Conservation (phyloP, 2,113 vertebrate genomes). For the Xenopus borealis region DNA sequence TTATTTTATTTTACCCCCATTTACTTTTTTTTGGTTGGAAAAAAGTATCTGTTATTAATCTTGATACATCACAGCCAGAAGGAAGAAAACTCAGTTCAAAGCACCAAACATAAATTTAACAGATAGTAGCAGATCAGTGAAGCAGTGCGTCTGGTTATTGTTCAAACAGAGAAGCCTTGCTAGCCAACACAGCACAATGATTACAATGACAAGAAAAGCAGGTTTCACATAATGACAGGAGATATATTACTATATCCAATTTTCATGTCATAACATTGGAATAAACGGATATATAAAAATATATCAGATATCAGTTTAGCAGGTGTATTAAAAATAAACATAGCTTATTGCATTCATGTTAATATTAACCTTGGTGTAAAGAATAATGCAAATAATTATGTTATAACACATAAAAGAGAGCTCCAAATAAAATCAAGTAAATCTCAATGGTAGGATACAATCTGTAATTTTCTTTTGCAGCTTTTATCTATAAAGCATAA, state of each 20-base stretch:
- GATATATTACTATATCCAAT: background rate
- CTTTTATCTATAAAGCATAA: too few species aligned
- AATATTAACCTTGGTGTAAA: too few species aligned
- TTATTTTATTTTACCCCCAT: background rate
- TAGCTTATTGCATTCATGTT: too few species aligned
- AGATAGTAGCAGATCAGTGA: background rate
- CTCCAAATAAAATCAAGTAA: too few species aligned
- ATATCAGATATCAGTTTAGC: too few species aligned
- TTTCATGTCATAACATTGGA: slow-evolving; percentile 10
- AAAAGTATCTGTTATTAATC: slow-evolving; percentile 50
- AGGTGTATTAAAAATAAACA: too few species aligned
- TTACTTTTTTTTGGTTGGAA: slow-evolving; percentile 44
- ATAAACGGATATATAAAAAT: background rate
- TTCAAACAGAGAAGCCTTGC: slow-evolving; percentile 29
- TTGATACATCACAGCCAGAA: slow-evolving; percentile 54
- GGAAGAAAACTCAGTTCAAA: slow-evolving; percentile 49
- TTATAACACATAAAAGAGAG: too few species aligned
- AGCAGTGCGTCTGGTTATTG: slow-evolving; percentile 26
- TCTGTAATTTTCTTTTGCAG: too few species aligned
- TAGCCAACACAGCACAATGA: background rate
- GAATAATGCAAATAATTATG: too few species aligned
- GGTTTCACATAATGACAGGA: background rate
- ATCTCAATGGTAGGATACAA: too few species aligned
- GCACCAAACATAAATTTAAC: slow-evolving; percentile 12
- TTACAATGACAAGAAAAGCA: slow-evolving; percentile 8